phyloP scores from a whole-genome alignment of 2,888 invertebrate species.

The Rhopalosiphum nymphaeae region DNA sequence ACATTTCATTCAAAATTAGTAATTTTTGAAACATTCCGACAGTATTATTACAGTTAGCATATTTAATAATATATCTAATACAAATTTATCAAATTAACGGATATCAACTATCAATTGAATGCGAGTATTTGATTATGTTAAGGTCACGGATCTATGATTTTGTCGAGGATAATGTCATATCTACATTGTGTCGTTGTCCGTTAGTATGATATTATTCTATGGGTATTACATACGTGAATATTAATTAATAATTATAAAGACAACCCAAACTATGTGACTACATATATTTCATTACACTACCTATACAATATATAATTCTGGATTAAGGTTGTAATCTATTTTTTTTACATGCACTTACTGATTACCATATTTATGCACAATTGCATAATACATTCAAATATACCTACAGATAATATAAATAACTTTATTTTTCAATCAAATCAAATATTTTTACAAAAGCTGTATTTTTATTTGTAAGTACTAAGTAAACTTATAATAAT shows the following conservation, averaged over 20 bases:
- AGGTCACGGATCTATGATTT: constrained; percentile 29
- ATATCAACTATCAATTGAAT: neutral
- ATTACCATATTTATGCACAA: neutral
- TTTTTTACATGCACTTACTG: neutral
- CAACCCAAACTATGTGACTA: neutral
- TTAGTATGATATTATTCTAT: neutral
- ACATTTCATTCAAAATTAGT: neutral
- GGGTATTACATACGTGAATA: neutral
- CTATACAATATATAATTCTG: neutral
- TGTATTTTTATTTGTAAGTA: neutral
- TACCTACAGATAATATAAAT: neutral
- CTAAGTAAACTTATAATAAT: neutral
- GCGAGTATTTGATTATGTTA: constrained; percentile 16
- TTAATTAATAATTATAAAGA: constrained; percentile 23
- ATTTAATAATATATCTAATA: neutral
- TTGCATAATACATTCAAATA: neutral
- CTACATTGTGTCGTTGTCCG: neutral
- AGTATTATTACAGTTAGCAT: neutral
- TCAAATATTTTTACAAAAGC: neutral
- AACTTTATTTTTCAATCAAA: neutral
- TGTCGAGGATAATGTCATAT: neutral
- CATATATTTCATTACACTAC: neutral
- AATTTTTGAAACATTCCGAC: neutral
- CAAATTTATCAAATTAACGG: neutral
- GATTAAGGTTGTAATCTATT: neutral